Evolutionary conservation across 2,888 invertebrate genomes (phyloP).

Genomic region (Lasius platythorax): DNA sequence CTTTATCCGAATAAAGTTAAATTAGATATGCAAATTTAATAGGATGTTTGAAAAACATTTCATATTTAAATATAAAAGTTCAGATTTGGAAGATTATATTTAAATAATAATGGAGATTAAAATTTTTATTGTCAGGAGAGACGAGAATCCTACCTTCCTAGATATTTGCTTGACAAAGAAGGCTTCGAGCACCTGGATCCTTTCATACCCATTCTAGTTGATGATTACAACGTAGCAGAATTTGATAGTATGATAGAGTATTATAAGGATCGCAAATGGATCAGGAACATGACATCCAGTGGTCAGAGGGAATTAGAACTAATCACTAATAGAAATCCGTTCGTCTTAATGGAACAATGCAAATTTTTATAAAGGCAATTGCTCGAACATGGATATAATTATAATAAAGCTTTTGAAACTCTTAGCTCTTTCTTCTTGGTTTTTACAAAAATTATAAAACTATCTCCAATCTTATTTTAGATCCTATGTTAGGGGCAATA

Average conservation of each 20-base stretch:
- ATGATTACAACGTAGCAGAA: constrained; percentile 93
- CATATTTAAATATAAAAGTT: not conserved
- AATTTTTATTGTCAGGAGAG: constrained; percentile 68
- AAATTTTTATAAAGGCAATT: constrained; percentile 87
- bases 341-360: constrained; percentile 88
- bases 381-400: constrained; percentile 36
- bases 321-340: constrained; percentile 92
- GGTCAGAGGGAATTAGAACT: constrained; percentile 92
- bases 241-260: constrained; percentile 93
- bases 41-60: not conserved
- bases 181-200: constrained; percentile 98
- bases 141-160: constrained; percentile 89
- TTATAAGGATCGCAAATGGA: constrained; percentile 94
- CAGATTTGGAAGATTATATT: not conserved
- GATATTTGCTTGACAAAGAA: constrained; percentile 92
- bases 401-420: constrained; percentile 25
- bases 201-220: constrained; percentile 94
- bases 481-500: not conserved
- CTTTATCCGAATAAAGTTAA: not conserved
- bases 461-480: not conserved
- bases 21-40: not conserved
- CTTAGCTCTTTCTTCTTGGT: not conserved
- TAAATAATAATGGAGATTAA: not conserved
- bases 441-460: not conserved
- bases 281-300: constrained; percentile 89